A percentile compares a stretch with the other conserved stretches of the same genome.
phyloP scores from a whole-genome alignment of 2,113 vertebrate genomes.

The Calypte anna region DNA sequence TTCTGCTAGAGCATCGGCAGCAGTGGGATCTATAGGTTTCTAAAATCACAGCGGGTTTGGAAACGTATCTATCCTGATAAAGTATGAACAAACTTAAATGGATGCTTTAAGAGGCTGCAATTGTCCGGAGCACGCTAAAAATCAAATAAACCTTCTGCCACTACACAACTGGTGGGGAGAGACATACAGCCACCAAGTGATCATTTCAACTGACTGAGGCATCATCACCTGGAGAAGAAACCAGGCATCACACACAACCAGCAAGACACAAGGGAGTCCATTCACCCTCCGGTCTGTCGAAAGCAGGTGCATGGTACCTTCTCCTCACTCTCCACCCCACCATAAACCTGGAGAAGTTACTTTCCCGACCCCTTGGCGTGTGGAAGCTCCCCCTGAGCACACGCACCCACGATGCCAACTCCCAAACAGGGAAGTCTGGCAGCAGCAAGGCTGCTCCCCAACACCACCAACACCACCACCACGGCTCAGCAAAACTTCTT shows the following conservation, averaged over 20 bases:
- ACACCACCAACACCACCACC: neutral
- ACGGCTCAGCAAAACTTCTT: neutral
- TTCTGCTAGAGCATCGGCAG: neutral
- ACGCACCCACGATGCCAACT: neutral
- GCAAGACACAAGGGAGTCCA: neutral
- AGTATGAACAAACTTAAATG: constrained; percentile 22
- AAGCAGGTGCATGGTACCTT: neutral
- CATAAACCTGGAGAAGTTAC: neutral
- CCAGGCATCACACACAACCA: rapidly evolving
- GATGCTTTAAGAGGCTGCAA: neutral
- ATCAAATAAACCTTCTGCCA: neutral
- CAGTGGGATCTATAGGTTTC: neutral
- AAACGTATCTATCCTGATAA: neutral
- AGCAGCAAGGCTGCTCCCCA: neutral
- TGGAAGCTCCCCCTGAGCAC: neutral
- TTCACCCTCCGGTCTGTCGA: neutral
- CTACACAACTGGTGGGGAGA: neutral
- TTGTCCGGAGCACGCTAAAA: neutral
- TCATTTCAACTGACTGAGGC: neutral
- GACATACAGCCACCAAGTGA: neutral
- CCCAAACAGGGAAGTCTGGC: neutral
- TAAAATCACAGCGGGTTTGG: neutral
- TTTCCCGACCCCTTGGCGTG: neutral
- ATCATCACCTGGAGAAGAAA: neutral
- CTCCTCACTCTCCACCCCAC: neutral